These are phyloP conservation scores for Rhincodon typus DNA, from an alignment of 2,797 vertebrate species.

Conservation along the genomic window DNA sequence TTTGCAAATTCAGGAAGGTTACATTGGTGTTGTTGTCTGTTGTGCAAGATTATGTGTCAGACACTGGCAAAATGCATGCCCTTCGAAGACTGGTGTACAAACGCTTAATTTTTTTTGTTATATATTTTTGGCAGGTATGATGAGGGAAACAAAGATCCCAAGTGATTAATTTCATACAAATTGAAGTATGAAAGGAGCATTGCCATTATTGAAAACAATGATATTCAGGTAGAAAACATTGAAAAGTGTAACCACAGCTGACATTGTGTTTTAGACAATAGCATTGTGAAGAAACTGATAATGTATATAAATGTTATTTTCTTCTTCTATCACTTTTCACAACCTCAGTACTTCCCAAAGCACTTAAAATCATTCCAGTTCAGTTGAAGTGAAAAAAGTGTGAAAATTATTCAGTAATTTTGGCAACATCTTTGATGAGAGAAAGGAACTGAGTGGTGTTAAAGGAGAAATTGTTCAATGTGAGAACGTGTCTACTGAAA, in stretches of 20 bases:
- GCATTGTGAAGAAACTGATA: neutral
- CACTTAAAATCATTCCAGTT: neutral
- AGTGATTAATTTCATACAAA: neutral
- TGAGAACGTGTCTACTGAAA: too few relatives aligned
- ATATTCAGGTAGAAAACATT: neutral
- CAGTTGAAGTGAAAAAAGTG: neutral
- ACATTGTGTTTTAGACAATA: neutral
- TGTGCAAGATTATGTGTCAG: neutral
- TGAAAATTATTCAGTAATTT: neutral
- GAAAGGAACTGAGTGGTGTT: neutral
- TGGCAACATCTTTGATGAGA: neutral
- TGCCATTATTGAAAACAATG: neutral
- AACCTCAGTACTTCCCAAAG: neutral
- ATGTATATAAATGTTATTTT: neutral
- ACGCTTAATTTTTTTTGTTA: neutral
- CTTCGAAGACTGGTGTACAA: neutral
- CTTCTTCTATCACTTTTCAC: neutral
- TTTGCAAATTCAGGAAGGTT: neutral
- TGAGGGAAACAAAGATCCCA: neutral
- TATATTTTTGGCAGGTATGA: neutral
- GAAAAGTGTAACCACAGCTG: neutral
- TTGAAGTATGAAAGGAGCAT: neutral
- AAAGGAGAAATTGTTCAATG: too few relatives aligned
- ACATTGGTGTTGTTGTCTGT: neutral
- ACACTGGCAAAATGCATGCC: neutral